Base-by-base conservation (phyloP, 2,888 invertebrate species). In the Ethmia dodecea region DNA sequence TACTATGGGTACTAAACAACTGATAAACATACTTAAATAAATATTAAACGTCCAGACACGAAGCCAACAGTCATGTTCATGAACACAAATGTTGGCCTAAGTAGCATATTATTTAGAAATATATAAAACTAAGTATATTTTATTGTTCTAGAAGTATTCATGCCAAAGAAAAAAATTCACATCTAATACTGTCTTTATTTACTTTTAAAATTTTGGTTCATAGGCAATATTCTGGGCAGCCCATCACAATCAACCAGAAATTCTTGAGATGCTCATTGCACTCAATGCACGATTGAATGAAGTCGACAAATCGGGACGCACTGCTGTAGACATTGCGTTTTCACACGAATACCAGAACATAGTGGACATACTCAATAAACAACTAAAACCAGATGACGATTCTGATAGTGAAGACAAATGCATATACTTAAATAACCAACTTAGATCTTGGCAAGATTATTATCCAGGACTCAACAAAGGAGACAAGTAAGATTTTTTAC, bases 221-320 rank as follows among this genome's bases (percentile, higher is more conserved):
- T 70, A 91, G 91, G 90, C 89, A 28, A 52, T 91, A 31, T 90
- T 90, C 63, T 90, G 90, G 88, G 90, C 91, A 31, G 87, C 86
- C 6, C 78, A 86, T 47, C 80, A 81, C 46, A 90, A 90, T 50
- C 80, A 87, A 47, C 58, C 73, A 10, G 84, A 88, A 37, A 77
- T 88, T 35, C 72, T 89, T 11, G 73, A 88, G 59, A 56, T 88
- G 44, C 74, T 92, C 1, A 66, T 91, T 33, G 62, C 81, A 11
- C 63, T 76, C 30, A 87, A 86, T n/a, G 89, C 88, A 9, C 74
- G 88, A 40, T 53, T 73, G 29, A 68, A 67, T 9, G 79, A 87
- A 52, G 69, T 68, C 6, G 91, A 91, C 65, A 72, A 77, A 41
- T 67, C 79, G 42, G 75, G 78, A 27, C 70, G 87, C 33, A 86